These are phyloP conservation scores for Scaptomyza caliginosa DNA, from an alignment of 2,888 invertebrate species.

Conservation along the genomic window DNA sequence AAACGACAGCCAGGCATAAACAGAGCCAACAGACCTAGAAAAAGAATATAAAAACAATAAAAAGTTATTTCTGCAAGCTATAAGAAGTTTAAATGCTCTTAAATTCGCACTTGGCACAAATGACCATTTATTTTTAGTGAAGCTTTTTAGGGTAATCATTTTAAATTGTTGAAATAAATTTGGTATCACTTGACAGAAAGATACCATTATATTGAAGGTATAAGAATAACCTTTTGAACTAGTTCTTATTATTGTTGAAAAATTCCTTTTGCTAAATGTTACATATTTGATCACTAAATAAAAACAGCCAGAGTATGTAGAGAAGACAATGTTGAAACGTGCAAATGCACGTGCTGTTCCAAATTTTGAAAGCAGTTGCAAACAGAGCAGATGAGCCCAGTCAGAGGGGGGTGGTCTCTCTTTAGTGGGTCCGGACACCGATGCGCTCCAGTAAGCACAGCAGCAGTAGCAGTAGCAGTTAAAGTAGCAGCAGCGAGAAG, in stretches of 20 bases:
- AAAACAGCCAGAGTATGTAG: neutral
- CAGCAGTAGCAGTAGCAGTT: conserved; percentile 10
- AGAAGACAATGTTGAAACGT: conserved; percentile 52
- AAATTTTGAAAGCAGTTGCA: conserved; percentile 38
- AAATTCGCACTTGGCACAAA: neutral
- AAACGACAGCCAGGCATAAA: conserved; percentile 52
- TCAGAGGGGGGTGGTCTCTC: conserved; percentile 3
- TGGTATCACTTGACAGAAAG: no score
- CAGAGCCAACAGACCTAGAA: conserved; percentile 9
- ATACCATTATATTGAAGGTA: no score
- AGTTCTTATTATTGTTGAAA: no score
- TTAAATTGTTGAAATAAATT: no score
- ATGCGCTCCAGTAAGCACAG: conserved; percentile 62
- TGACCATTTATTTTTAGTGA: no score
- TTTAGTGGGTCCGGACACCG: conserved; percentile 20
- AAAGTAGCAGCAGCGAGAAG: conserved; percentile 25
- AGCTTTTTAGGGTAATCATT: no score
- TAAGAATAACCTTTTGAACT: neutral
- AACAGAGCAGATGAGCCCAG: conserved; percentile 22
- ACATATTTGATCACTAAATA: neutral
- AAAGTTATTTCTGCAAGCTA: neutral
- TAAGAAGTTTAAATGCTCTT: conserved; percentile 14
- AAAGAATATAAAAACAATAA: conserved; percentile 4
- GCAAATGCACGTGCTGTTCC: conserved; percentile 78
- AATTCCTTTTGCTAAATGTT: neutral